Evolutionary conservation across 2,113 vertebrate species (phyloP).

Genomic region (Leptocoma aspasia): DNA sequence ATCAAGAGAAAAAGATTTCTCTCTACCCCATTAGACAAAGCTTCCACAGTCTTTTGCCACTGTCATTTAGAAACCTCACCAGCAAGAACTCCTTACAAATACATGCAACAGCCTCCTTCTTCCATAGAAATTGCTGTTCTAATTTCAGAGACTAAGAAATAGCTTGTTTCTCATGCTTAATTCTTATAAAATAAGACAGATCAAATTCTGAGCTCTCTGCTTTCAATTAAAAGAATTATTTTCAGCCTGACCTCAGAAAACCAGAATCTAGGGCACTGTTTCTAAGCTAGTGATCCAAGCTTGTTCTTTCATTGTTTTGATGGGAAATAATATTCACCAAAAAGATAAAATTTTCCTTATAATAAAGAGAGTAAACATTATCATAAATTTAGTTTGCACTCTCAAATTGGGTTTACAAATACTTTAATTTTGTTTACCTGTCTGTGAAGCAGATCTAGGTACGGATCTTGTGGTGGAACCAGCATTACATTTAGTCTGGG

Average conservation of each 20-base stretch:
- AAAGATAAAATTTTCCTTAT: not conserved
- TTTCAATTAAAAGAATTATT: not conserved
- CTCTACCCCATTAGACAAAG: not conserved
- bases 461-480: constrained; percentile 68
- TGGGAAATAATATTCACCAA: not conserved
- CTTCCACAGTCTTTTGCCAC: not conserved
- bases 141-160: not conserved
- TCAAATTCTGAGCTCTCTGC: not conserved
- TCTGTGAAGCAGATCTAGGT: constrained; percentile 87
- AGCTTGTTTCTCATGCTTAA: not conserved
- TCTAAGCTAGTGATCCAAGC: not conserved
- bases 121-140: not conserved
- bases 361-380: not conserved
- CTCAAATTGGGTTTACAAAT: not conserved
- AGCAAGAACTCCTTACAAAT: not conserved
- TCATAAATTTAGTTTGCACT: not conserved
- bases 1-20: not conserved
- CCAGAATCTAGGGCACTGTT: not conserved
- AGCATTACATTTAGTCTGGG: constrained; percentile 73
- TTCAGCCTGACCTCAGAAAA: not conserved
- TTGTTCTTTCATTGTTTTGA: not conserved
- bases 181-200: not conserved
- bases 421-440: constrained; percentile 76
- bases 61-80: not conserved
- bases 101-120: not conserved